phyloP scores from a whole-genome alignment of 1,140 invertebrate species.

The Orius insidiosus region DNA sequence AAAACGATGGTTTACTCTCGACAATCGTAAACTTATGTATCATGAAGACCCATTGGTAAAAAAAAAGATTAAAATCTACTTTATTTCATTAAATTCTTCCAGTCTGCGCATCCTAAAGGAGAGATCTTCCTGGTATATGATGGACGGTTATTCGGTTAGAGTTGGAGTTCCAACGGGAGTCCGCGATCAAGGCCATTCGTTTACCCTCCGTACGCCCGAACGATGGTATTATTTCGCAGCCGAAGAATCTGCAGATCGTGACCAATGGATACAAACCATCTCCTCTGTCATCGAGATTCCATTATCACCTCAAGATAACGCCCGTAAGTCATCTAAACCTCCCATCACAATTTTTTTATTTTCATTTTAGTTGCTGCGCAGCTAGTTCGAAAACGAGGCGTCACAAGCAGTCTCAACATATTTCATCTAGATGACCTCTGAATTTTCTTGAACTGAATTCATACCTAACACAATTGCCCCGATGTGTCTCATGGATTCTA shows the following conservation, averaged over 20 bases:
- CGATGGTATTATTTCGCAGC: conserved; percentile 69
- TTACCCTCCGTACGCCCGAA: conserved; percentile 71
- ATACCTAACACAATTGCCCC: no score
- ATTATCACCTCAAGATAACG: conserved; percentile 60
- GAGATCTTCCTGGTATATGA: conserved; percentile 72
- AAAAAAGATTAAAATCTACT: neutral
- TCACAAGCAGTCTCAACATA: conserved; percentile 8
- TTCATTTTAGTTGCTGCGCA: conserved; percentile 47
- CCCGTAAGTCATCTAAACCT: conserved; percentile 36
- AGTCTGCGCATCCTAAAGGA: conserved; percentile 74
- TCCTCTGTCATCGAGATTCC: conserved; percentile 56
- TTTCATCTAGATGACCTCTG: conserved; percentile 6
- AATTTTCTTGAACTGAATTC: no score
- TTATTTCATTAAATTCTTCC: conserved; percentile 13
- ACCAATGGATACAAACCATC: conserved; percentile 61
- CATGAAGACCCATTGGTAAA: conserved; percentile 62
- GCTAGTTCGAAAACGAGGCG: conserved; percentile 43
- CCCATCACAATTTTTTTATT: conserved; percentile 11
- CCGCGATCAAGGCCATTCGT: conserved; percentile 59
- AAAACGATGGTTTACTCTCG: conserved; percentile 76
- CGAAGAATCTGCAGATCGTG: conserved; percentile 52
- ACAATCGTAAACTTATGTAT: conserved; percentile 79
- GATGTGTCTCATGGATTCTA: no score
- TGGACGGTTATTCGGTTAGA: conserved; percentile 52
- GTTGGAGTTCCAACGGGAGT: conserved; percentile 43